Evolutionary conservation across 2,888 invertebrate genomes (phyloP).

Genomic region (Cheilosia grossa): DNA sequence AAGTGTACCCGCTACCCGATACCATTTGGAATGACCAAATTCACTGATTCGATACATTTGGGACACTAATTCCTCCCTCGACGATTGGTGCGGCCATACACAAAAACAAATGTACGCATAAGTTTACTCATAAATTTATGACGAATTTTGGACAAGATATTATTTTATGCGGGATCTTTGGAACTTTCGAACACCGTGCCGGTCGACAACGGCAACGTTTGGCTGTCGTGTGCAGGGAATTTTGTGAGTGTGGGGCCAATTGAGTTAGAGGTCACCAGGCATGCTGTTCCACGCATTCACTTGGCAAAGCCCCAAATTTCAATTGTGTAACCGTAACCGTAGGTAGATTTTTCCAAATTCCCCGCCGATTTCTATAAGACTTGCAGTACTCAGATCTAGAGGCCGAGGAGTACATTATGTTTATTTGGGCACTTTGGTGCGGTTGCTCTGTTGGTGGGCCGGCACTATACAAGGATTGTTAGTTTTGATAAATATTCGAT

Average conservation of each 20-base stretch:
- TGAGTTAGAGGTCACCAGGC: not conserved
- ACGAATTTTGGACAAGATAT: too few relatives aligned
- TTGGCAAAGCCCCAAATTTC: not conserved
- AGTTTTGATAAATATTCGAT: constrained; percentile 11
- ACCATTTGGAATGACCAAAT: too few relatives aligned
- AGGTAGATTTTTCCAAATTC: not conserved
- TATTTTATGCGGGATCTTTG: too few relatives aligned
- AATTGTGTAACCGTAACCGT: not conserved
- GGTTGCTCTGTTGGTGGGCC: constrained; percentile 7
- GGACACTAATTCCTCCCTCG: too few relatives aligned
- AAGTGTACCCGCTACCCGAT: not conserved
- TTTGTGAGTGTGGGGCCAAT: not conserved
- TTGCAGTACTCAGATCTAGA: not conserved
- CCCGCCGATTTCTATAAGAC: not conserved
- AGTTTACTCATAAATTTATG: too few relatives aligned
- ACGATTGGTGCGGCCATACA: too few relatives aligned
- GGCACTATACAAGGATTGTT: constrained; percentile 2
- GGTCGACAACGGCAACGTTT: not conserved
- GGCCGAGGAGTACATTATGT: not conserved
- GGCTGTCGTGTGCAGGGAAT: constrained; percentile 2
- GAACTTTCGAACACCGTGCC: too few relatives aligned
- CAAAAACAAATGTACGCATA: too few relatives aligned
- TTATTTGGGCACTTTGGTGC: constrained; percentile 6
- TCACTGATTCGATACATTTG: too few relatives aligned
- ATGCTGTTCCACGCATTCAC: not conserved